Conservation (phyloP, 2,797 vertebrate species). For the Staurois parvus region DNA sequence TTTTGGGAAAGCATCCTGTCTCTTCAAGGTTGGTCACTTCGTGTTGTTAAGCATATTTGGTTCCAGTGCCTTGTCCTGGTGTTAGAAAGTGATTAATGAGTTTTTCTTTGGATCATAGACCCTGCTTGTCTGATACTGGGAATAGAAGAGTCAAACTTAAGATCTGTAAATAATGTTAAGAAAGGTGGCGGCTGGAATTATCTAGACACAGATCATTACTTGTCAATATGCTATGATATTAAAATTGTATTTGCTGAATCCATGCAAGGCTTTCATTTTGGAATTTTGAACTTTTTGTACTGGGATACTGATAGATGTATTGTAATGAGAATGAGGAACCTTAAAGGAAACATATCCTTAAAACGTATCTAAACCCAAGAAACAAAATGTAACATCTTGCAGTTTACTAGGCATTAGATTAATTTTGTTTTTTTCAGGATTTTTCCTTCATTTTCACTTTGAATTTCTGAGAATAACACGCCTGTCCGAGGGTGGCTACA, state of each 20-base stretch:
- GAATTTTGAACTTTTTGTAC: neutral
- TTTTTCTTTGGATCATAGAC: slow-evolving; percentile 46
- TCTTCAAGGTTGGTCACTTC: slow-evolving; percentile 73
- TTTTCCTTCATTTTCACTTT: too few species aligned
- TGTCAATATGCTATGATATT: slow-evolving; percentile 58
- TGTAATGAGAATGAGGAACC: too few species aligned
- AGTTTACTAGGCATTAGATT: too few species aligned
- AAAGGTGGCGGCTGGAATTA: slow-evolving; percentile 36
- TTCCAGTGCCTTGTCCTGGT: slow-evolving; percentile 64
- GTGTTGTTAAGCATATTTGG: slow-evolving; percentile 69
- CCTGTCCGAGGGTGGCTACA: too few species aligned
- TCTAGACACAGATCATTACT: slow-evolving; percentile 43
- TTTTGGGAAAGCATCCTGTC: slow-evolving; percentile 67
- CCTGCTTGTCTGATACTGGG: slow-evolving; percentile 59
- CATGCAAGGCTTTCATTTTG: slow-evolving; percentile 1
- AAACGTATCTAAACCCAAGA: too few species aligned
- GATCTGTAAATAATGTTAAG: slow-evolving; percentile 63
- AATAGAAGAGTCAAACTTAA: slow-evolving; percentile 64
- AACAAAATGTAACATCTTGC: too few species aligned
- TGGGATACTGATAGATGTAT: slow-evolving; percentile 9
- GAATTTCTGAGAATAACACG: too few species aligned
- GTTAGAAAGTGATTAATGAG: slow-evolving; percentile 55
- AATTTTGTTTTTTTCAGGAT: too few species aligned
- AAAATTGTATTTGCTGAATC: slow-evolving; percentile 30
- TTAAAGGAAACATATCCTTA: too few species aligned